phyloP scores from a whole-genome alignment of 2,888 invertebrate species.

The Tolmerus cingulatus region DNA sequence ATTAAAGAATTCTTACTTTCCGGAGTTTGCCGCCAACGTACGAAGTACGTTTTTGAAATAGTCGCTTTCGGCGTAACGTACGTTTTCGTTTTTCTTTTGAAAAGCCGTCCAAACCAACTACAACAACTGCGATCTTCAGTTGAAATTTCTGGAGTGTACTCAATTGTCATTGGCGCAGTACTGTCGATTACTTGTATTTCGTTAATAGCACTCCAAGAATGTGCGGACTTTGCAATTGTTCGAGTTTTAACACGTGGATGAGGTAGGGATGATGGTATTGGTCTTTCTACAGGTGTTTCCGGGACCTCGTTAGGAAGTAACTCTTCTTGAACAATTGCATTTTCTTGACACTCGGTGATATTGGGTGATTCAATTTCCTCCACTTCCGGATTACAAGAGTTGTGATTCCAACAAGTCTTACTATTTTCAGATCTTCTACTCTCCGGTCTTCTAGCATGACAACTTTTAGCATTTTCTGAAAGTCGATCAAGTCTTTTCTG shows the following conservation, averaged over 20 bases:
- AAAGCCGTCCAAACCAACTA: not conserved
- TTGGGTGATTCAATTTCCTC: not conserved
- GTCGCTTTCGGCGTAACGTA: not conserved
- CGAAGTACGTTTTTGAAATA: slow-evolving; percentile 8
- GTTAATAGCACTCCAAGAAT: not conserved
- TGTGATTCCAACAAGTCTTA: not conserved
- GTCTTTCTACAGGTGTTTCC: not conserved
- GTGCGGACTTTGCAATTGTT: not conserved
- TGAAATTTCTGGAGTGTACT: not conserved
- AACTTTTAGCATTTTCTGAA: not conserved
- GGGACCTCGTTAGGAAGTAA: slow-evolving; percentile 1
- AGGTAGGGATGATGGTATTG: not conserved
- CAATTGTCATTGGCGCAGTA: not conserved
- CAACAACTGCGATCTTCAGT: not conserved
- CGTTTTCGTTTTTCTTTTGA: not conserved
- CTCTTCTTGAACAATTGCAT: not conserved
- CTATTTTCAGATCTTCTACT: not conserved
- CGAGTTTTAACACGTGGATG: too few species aligned
- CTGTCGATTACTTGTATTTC: slow-evolving; percentile 15
- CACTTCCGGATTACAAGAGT: not conserved
- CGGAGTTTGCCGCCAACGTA: not conserved
- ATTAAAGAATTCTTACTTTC: not conserved
- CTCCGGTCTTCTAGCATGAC: not conserved
- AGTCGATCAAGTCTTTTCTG: not conserved
- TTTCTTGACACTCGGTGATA: not conserved